Evolutionary conservation across 2,113 vertebrate genomes (phyloP), one percentile per base, ranked within the genome.

Genomic region (Periophthalmodon schlosseri): DNA sequence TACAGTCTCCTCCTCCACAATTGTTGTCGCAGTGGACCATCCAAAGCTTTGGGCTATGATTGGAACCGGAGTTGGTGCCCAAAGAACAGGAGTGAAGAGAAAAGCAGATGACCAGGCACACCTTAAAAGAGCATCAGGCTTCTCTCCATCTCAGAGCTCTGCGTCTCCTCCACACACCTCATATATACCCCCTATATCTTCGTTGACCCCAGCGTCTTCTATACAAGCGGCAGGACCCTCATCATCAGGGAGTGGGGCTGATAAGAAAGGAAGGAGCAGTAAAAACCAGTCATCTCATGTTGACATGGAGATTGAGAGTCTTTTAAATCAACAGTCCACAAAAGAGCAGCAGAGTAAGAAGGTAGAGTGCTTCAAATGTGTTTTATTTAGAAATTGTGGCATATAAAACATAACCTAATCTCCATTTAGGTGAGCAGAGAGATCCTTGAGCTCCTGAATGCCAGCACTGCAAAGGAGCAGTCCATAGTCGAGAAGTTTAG

Each of bases 301-400:
- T 80, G 96, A 98, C 73, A 93, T 96, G 92, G 96, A 98, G 87
- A 98, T 98, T 2, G 96, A 97, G 85, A 97, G 94, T 73, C 92
- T 98, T 69, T 87, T 98, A 72, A 97, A 94, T 84, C 96, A 98
- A 49, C 96, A 98, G 78, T 98, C 96, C 64, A 98, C 96, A 8
- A 97, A 97, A 82, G 96, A 98, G 84, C 95, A 97, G 82, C 96
- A 97, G 88, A 96, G 95, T 91, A 98, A 98, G 86, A 97, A 98
- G 95, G 96, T 97, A 73, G 14, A 12, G 33, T 1, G 20, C 11
- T 5, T 23, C 1, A 49, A 49, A 65, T 39, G 3, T n/a, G 5
- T n/a, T 3, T 11, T 11, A 4, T n/a, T 39, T 7, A 64, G 1
- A 4, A 7, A 18, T 20, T n/a, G 34, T 34, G 60, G 0, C 16